Evolutionary conservation across 1,140 invertebrate genomes (phyloP).

Genomic region (Drosophila ogumai): DNA sequence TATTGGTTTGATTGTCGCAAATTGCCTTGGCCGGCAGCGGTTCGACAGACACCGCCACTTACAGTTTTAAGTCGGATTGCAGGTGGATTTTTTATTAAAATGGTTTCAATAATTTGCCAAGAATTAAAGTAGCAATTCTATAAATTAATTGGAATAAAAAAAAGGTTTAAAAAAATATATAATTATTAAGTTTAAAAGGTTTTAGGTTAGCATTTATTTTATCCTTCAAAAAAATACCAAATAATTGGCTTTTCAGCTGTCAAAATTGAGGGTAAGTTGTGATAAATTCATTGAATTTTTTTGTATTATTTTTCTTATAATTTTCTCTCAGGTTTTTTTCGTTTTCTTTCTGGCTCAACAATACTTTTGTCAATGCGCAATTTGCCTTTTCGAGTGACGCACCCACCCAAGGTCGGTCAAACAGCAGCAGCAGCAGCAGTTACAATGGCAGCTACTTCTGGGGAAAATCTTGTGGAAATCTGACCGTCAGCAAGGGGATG

Average conservation of each 20-base stretch:
- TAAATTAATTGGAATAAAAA: not conserved
- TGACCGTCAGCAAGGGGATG: not conserved
- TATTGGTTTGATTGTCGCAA: constrained; percentile 60
- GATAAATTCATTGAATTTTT: not conserved
- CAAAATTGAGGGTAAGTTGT: not conserved
- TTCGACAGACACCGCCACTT: constrained; percentile 9
- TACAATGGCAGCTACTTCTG: constrained; percentile 20
- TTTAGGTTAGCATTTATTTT: not conserved
- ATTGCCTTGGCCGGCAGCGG: constrained; percentile 26
- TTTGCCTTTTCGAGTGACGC: constrained; percentile 23
- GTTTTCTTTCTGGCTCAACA: not conserved
- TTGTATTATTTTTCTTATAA: not conserved
- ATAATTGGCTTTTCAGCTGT: not conserved
- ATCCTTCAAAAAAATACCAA: not conserved
- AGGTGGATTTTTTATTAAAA: not conserved
- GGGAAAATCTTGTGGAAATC: constrained; percentile 22
- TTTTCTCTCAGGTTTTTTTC: not conserved
- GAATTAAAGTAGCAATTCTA: not conserved
- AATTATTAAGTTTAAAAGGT: not conserved
- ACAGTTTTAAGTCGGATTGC: not conserved
- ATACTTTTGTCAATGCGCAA: constrained; percentile 8
- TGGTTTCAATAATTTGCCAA: not conserved
- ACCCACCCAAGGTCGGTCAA: constrained; percentile 15
- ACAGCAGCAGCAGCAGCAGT: constrained; percentile 3
- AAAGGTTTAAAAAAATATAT: not conserved